Conservation (phyloP, 1,140 invertebrate genomes). For the Hydropsyche tenuis region DNA sequence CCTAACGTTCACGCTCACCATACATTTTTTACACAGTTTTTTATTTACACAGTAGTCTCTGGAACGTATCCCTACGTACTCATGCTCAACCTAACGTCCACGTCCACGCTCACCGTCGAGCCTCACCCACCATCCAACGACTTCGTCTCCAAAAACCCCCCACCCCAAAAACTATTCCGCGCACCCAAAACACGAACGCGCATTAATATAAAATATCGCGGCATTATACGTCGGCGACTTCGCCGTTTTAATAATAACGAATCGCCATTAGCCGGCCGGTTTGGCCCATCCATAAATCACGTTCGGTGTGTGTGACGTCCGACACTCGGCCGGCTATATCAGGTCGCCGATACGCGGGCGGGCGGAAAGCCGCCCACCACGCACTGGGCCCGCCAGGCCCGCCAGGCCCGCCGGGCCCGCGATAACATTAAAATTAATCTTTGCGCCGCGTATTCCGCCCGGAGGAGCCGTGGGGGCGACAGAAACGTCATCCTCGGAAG, state of each 20-base stretch:
- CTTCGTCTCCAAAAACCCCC: too few species aligned
- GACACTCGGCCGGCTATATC: slow-evolving; percentile 24
- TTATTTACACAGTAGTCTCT: too few species aligned
- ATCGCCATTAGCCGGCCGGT: slow-evolving; percentile 20
- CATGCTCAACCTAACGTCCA: too few species aligned
- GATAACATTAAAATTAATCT: slow-evolving; percentile 43
- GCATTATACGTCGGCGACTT: not conserved
- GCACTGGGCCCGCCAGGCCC: not conserved
- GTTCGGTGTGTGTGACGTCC: slow-evolving; percentile 37
- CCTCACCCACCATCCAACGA: too few species aligned
- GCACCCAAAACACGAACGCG: too few species aligned
- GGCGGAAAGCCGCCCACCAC: not conserved
- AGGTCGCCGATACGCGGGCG: not conserved
- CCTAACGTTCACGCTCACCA: too few species aligned
- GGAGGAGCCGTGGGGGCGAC: slow-evolving; percentile 10
- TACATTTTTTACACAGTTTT: too few species aligned
- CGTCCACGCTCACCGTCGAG: too few species aligned
- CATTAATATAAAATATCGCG: too few species aligned
- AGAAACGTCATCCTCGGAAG: slow-evolving; percentile 35
- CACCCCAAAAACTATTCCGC: too few species aligned
- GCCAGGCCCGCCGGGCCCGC: not conserved
- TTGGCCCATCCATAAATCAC: slow-evolving; percentile 34
- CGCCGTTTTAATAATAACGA: slow-evolving; percentile 25
- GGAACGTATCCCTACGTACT: too few species aligned
- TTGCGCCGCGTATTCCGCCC: slow-evolving; percentile 6